Base-by-base conservation (phyloP, 2,888 invertebrate species). In the Hanleya hanleyi region DNA sequence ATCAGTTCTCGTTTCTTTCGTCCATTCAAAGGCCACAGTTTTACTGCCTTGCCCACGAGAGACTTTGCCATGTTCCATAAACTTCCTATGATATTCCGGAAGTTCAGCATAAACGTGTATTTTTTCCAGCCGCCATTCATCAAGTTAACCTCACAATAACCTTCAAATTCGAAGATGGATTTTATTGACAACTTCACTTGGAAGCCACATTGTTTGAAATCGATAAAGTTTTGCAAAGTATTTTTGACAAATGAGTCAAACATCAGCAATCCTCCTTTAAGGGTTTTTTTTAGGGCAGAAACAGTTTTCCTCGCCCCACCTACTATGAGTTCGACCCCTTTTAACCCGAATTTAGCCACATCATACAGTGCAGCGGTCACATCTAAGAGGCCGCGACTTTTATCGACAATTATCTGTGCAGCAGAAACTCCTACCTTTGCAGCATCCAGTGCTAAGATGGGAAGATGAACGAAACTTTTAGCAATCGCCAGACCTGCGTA, bases 41-140 rank as follows among this genome's bases (percentile, higher is more conserved):
- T 81, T 1, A 87, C 78, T 35, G 32, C 26, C 18, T 35, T 22
- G 7, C n/a, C n/a, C 15, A 68, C 15, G 18, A 18, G 22, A n/a
- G 18, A 12, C n/a, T 57, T 50, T 9, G 69, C 69, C 3, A 41
- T n/a, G n/a, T 57, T 38, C 69, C 50, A 68, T 18, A 68, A 2
- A 22, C 51, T 68, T 12, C 18, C 18, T 2, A 68, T 22, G n/a
- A 29, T 22, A 50, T 68, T 61, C 37, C 33, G 12, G 36, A 68
- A 68, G 36, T 68, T 57, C 2, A 64, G 35, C 15, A 37, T 2
- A n/a, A 64, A 64, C n/a, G 18, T n/a, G n/a, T 37, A n/a, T n/a
- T 2, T 68, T 36, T 33, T 35, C 69, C 69, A 68, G n/a, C 69
- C 69, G n/a, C 18, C 18, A 4, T 51, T 65, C 26, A 61, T 6